Percentiles rank a stretch among this genome's conserved stretches.
These are phyloP conservation scores for Siphamia tubifer DNA, from an alignment of 2,113 vertebrate genomes.

Conservation along the genomic window DNA sequence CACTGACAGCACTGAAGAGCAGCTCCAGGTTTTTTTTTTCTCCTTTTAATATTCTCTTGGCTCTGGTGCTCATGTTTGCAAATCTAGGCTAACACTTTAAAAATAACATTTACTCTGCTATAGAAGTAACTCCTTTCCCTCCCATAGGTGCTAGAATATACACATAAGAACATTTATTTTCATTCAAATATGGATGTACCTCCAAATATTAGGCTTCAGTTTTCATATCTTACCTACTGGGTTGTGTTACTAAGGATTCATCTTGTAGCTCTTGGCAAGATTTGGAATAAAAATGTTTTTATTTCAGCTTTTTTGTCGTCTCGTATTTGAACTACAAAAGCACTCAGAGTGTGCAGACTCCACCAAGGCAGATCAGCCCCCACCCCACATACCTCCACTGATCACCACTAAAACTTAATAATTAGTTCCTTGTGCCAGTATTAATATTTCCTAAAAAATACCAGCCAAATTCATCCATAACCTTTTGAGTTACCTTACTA, in stretches of 20 bases:
- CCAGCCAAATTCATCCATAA: no score
- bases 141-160: slow-evolving; percentile 12
- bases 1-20: slow-evolving; percentile 38
- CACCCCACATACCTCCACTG: no score
- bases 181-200: background rate
- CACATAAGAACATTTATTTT: slow-evolving; percentile 12
- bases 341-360: no score
- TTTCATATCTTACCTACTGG: background rate
- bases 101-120: slow-evolving; percentile 36
- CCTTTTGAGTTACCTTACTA: no score
- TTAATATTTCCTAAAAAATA: no score
- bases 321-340: background rate
- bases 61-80: slow-evolving; percentile 24
- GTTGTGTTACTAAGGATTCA: background rate
- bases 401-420: no score
- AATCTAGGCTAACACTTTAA: slow-evolving; percentile 48
- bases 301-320: no score
- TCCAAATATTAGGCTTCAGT: background rate
- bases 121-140: slow-evolving; percentile 23
- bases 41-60: slow-evolving; percentile 55
- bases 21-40: slow-evolving; percentile 39
- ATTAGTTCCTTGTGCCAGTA: no score
- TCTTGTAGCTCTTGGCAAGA: background rate
- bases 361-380: no score
- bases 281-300: background rate